Base-by-base conservation (phyloP, 2,888 invertebrate species). In the Plebejus argus region DNA sequence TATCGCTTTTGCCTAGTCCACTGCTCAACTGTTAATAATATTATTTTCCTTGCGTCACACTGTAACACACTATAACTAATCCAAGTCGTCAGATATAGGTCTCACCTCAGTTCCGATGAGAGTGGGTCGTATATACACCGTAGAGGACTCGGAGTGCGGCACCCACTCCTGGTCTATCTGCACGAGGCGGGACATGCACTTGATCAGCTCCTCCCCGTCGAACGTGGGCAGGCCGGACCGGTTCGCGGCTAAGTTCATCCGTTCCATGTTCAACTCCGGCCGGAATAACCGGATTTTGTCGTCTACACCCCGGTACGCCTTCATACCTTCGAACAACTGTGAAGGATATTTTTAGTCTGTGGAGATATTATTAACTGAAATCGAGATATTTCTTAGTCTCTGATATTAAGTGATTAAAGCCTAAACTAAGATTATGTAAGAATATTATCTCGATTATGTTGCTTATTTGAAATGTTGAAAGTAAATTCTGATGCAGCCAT, bases 151-250 rank as follows among this genome's bases (percentile, higher is more conserved):
- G 12, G 97, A 96, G 89, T 98, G 97, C 8, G 99, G 99, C 10
- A 99, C 99, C 99, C 99, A 99, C 91, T 99, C 99, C 85, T 98
- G 97, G 89, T 99, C 99, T 81, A 99, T 96, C 85, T 96, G 96
- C 78, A 99, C 94, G 80, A 99, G 95, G 84, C 98, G 96, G 83
- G 96, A 95, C 70, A 99, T 93, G 87, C 99, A 98, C 85, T 97
- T 95, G 78, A 98, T 95, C 81, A 99, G 93, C 90, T 99, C 99
- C 6, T 96, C 94, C 0, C 96, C 96, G 86, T 98, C 97, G 90
- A 99, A 99, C 76, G 95, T 96, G 23, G 99, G 99, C 80, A 99
- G 92, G 35, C 98, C 97, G 18, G 98, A 96, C 83, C 99, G 95
- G 82, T 95, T 90, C 0, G 99, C 98, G 1, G 99, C 97, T 78